Evolutionary conservation across 2,888 invertebrate species (phyloP).

Genomic region (Trisateles emortualis): DNA sequence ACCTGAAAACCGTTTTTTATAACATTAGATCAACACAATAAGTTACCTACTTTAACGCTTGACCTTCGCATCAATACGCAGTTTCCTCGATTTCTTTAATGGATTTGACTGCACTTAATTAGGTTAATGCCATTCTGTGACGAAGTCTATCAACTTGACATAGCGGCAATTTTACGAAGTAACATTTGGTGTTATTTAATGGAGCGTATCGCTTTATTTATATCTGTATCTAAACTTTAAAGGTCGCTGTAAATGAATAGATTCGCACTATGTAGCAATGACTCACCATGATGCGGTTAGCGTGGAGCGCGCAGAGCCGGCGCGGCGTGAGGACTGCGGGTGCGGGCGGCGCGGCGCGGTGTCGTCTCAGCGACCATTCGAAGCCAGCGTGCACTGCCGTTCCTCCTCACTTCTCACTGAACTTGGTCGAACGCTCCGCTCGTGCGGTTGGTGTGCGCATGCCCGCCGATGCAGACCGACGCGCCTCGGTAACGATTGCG

Average conservation of each 20-base stretch:
- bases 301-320: constrained; percentile 80
- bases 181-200: constrained; percentile 42
- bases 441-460: constrained; percentile 74
- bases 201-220: constrained; percentile 58
- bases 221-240: constrained; percentile 57
- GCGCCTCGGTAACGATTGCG: constrained; percentile 83
- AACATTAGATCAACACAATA: constrained; percentile 45
- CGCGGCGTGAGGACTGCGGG: constrained; percentile 83
- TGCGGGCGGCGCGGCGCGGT: constrained; percentile 72
- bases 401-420: constrained; percentile 75
- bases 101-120: constrained; percentile 60
- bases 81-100: constrained; percentile 57
- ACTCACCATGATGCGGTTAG: constrained; percentile 85
- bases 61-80: constrained; percentile 59
- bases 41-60: constrained; percentile 31
- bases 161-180: constrained; percentile 30
- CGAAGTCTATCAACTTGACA: constrained; percentile 21
- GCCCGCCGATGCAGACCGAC: constrained; percentile 82
- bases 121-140: constrained; percentile 52
- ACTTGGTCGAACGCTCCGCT: constrained; percentile 65
- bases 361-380: constrained; percentile 67
- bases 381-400: constrained; percentile 67
- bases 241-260: constrained; percentile 76
- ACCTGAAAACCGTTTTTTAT: constrained; percentile 74
- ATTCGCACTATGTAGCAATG: constrained; percentile 79